Percentiles rank a stretch among this genome's conserved stretches.
These are phyloP conservation scores for Andrena dorsata DNA, from an alignment of 2,888 invertebrate genomes.

Conservation along the genomic window DNA sequence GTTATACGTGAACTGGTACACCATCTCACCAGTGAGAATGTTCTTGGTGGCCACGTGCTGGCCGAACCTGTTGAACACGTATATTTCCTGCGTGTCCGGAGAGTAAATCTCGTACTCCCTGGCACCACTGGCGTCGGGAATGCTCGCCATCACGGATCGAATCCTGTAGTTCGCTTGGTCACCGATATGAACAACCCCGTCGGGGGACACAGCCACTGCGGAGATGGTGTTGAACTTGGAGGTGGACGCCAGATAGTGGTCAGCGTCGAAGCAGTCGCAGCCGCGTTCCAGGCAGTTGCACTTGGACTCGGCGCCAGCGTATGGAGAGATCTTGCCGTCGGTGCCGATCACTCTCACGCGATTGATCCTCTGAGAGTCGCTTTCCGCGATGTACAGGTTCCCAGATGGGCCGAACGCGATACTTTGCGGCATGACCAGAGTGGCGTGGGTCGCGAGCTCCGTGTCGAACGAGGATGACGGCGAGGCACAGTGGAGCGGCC, in stretches of 20 bases:
- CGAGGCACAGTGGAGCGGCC: slow-evolving; percentile 96
- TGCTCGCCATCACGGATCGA: slow-evolving; percentile 94
- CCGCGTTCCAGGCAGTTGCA: slow-evolving; percentile 96
- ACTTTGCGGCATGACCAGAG: slow-evolving; percentile 96
- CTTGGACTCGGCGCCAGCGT: slow-evolving; percentile 97
- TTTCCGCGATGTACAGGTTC: slow-evolving; percentile 97
- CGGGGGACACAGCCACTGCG: slow-evolving; percentile 96
- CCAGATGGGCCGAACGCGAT: slow-evolving; percentile 97
- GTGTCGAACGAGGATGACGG: slow-evolving; percentile 92
- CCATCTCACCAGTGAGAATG: slow-evolving; percentile 97
- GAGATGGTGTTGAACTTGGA: slow-evolving; percentile 98
- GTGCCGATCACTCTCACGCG: slow-evolving; percentile 95
- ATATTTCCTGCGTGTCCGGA: slow-evolving; percentile 97
- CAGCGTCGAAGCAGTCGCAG: slow-evolving; percentile 97
- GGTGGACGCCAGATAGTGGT: slow-evolving; percentile 95
- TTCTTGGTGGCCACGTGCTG: slow-evolving; percentile 97
- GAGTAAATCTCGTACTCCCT: slow-evolving; percentile 97
- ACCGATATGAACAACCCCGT: slow-evolving; percentile 97
- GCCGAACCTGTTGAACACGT: slow-evolving; percentile 96
- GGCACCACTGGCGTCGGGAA: slow-evolving; percentile 93
- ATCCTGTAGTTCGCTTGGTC: slow-evolving; percentile 97
- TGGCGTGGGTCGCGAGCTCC: slow-evolving; percentile 95
- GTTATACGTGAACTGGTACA: slow-evolving; percentile 97
- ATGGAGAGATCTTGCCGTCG: slow-evolving; percentile 96
- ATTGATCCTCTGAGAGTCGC: slow-evolving; percentile 97